phyloP scores from a whole-genome alignment of 2,888 invertebrate genomes.

The Tetropium fuscum region DNA sequence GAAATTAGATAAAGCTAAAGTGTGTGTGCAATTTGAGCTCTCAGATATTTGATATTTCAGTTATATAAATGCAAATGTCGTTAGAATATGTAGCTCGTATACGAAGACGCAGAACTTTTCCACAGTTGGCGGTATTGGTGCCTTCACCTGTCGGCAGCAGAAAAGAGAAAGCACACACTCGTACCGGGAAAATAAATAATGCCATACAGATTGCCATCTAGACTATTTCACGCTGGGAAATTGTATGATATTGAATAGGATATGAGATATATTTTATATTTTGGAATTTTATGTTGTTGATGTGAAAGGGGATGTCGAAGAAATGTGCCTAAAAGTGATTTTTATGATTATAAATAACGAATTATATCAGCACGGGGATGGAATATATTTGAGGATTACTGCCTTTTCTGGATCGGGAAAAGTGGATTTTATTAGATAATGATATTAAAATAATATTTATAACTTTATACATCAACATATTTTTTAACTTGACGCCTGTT shows the following conservation, averaged over 20 bases:
- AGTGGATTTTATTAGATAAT: conserved; percentile 7
- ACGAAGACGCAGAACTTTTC: conserved; percentile 33
- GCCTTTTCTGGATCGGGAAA: conserved; percentile 2
- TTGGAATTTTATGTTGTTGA: conserved; percentile 45
- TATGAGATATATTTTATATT: conserved; percentile 54
- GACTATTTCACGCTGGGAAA: conserved; percentile 56
- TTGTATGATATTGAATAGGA: conserved; percentile 56
- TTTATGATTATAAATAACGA: conserved; percentile 35
- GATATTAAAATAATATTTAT: conserved; percentile 14
- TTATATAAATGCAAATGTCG: conserved; percentile 41
- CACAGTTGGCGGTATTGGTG: conserved; percentile 15
- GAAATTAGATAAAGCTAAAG: background rate
- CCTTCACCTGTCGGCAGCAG: conserved; percentile 43
- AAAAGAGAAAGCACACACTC: conserved; percentile 36
- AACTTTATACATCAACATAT: too few species aligned
- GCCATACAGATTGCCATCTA: conserved; percentile 52
- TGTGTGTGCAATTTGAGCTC: background rate
- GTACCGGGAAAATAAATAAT: conserved; percentile 42
- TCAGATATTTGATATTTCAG: conserved; percentile 4
- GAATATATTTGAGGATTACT: conserved; percentile 8
- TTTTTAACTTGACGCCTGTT: background rate
- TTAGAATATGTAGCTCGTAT: conserved; percentile 20
- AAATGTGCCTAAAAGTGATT: conserved; percentile 33
- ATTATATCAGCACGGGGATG: conserved; percentile 15
- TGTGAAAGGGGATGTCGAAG: conserved; percentile 25